These are phyloP conservation scores for Coreius guichenoti DNA, from an alignment of 2,797 vertebrate species.

Conservation along the genomic window DNA sequence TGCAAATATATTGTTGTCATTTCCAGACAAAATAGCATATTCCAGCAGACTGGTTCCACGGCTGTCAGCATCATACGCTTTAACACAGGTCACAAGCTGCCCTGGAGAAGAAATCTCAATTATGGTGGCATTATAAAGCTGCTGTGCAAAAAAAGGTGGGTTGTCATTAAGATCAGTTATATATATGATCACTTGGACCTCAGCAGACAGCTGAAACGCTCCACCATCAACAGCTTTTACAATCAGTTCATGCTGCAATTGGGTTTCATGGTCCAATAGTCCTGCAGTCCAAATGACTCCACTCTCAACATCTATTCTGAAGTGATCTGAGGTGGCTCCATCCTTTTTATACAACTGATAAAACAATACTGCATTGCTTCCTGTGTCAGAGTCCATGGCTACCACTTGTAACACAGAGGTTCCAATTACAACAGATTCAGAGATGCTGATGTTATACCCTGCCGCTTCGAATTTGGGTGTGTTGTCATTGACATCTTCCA, in stretches of 20 bases:
- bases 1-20: constrained; percentile 81
- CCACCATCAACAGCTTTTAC: constrained; percentile 82
- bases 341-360: constrained; percentile 80
- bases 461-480: constrained; percentile 76
- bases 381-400: constrained; percentile 81
- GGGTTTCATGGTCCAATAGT: constrained; percentile 80
- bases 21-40: constrained; percentile 83
- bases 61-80: constrained; percentile 82
- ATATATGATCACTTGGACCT: constrained; percentile 72
- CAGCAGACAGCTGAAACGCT: constrained; percentile 79
- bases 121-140: constrained; percentile 80
- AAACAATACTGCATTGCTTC: constrained; percentile 78
- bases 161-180: constrained; percentile 86
- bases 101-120: constrained; percentile 80
- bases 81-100: constrained; percentile 83
- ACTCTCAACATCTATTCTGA: constrained; percentile 79
- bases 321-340: constrained; percentile 73
- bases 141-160: constrained; percentile 79
- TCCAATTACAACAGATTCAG: constrained; percentile 82
- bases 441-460: constrained; percentile 75
- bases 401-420: constrained; percentile 77
- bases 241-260: constrained; percentile 72
- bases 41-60: constrained; percentile 76
- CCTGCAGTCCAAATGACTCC: constrained; percentile 79
- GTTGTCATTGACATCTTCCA: constrained; percentile 87